Base-by-base conservation (phyloP, 2,797 vertebrate genomes). In the Diceros bicornis region DNA sequence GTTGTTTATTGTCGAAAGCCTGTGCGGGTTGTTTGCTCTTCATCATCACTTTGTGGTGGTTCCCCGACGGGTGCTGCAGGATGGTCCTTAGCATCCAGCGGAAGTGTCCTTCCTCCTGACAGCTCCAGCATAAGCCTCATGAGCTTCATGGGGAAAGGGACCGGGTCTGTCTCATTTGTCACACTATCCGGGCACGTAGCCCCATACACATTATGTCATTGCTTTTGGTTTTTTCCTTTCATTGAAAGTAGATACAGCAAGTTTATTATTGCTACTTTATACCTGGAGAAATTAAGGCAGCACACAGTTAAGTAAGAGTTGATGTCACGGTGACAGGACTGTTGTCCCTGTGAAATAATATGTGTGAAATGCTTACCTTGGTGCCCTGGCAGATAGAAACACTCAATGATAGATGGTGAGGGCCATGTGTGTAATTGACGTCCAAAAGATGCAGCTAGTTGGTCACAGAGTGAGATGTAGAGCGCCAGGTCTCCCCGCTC, bases 201-300 rank as follows among this genome's bases (percentile, higher is more conserved):
- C n/a, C n/a, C 21, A 0, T 20, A 1, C 4, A 4, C 8, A 9
- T n/a, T 29, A 34, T 0, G n/a, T 25, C 17, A 14, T 7, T 55
- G 18, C 17, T 44, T 25, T 9, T 29, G 4, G 7, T 23, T 71
- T 37, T 77, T n/a, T 2, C 47, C 32, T 0, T 69, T 78, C 41
- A 25, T 68, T 75, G 55, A 66, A 71, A 69, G 64, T n/a, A 25
- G 59, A 55, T n/a, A 16, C 2, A n/a, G 41, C n/a, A 18, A 41
- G 12, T 52, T 72, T 29, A 50, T 27, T 29, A 7, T 69, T 64
- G 47, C 47, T 29, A 6, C 89, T 93, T 86, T 50, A 75, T 59
- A 32, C 32, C 69, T 69, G 75, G 34, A 85, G 21, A 74, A 34
- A 29, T 32, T 34, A 25, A 44, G 41, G n/a, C 1, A 37, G 21